These are phyloP conservation scores for Vulpes ferrilata DNA, from an alignment of 2,113 vertebrate species.

Conservation along the genomic window DNA sequence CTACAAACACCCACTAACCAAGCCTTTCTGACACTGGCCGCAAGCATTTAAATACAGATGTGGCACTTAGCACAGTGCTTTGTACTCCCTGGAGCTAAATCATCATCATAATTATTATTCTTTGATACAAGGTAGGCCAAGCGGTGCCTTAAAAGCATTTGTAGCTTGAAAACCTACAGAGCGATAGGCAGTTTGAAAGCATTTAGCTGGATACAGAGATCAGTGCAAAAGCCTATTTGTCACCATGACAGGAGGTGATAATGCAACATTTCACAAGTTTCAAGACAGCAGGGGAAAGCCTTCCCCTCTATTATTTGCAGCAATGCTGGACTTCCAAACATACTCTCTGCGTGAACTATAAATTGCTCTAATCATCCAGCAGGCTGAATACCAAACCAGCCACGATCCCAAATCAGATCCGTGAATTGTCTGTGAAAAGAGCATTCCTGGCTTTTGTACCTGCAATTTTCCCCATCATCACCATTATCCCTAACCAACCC, in stretches of 20 bases:
- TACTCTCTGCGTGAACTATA: not conserved
- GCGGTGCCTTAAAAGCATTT: conserved; percentile 48
- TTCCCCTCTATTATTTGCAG: conserved; percentile 63
- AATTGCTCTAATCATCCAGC: conserved; percentile 63
- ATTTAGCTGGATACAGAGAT: conserved; percentile 68
- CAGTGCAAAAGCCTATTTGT: conserved; percentile 72
- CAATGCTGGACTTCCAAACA: conserved; percentile 50
- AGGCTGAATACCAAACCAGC: conserved; percentile 6
- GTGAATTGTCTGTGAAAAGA: not conserved
- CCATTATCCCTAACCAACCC: not conserved
- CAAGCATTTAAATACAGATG: not conserved
- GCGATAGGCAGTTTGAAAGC: conserved; percentile 50
- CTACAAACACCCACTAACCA: not conserved
- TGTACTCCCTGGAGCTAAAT: conserved; percentile 38
- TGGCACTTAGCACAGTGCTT: not conserved
- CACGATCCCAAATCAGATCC: not conserved
- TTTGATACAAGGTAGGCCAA: conserved; percentile 48
- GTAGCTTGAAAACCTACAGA: conserved; percentile 38
- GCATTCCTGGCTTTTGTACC: not conserved
- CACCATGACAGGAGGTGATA: conserved; percentile 64
- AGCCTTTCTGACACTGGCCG: not conserved
- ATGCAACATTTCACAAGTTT: conserved; percentile 78
- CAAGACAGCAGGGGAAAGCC: conserved; percentile 64
- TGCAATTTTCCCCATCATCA: not conserved
- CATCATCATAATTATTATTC: not conserved